phyloP scores from a whole-genome alignment of 2,797 vertebrate species.

The Xerus rutilus region DNA sequence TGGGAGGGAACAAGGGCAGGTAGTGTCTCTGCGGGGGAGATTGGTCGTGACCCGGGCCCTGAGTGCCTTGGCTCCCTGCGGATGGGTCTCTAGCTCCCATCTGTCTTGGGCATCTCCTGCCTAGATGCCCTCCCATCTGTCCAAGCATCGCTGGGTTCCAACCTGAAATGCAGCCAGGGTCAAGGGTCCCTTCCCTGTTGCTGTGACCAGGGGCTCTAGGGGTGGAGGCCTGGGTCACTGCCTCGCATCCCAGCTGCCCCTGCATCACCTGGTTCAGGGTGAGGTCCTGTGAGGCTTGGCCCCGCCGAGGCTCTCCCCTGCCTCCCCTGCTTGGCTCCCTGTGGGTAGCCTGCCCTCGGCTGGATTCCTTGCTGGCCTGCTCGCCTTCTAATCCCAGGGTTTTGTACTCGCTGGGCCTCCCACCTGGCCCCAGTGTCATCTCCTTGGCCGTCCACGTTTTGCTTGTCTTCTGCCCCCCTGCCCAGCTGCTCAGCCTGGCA shows the following conservation, averaged over 20 bases:
- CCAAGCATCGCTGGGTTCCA: neutral
- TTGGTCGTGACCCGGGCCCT: too few species aligned
- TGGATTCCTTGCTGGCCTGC: neutral
- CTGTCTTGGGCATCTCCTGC: neutral
- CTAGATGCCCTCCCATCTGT: too few species aligned
- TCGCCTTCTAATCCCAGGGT: neutral
- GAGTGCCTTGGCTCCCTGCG: too few species aligned
- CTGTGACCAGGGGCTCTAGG: neutral
- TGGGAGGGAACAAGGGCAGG: neutral
- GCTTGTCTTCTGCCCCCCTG: neutral
- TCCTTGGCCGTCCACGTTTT: neutral
- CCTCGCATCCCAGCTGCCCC: neutral
- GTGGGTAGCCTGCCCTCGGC: neutral
- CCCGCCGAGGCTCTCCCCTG: neutral
- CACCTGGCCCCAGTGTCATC: neutral
- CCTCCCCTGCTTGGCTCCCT: neutral
- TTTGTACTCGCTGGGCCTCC: neutral
- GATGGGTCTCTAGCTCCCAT: neutral
- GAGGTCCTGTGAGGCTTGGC: neutral
- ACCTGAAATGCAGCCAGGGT: neutral
- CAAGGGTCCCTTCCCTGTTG: neutral
- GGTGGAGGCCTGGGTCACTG: neutral
- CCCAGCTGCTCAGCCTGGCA: neutral
- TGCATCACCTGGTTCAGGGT: too few species aligned
- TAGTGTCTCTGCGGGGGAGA: neutral